A percentile compares a stretch with the other conserved stretches of the same genome.
These are phyloP conservation scores for Ametastegia equiseti DNA, from an alignment of 2,888 invertebrate species.

Conservation along the genomic window DNA sequence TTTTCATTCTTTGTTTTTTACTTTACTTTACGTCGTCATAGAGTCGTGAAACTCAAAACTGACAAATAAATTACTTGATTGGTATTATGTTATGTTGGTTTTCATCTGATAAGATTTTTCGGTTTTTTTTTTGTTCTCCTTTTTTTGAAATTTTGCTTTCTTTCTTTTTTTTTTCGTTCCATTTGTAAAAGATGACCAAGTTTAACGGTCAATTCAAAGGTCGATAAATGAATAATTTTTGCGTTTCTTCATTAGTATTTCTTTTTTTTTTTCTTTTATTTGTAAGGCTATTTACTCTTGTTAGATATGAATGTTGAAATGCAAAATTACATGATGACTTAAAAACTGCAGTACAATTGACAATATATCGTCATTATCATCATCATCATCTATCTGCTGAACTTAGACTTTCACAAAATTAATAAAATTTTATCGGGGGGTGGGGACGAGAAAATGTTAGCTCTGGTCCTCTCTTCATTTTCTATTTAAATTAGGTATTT, in stretches of 20 bases:
- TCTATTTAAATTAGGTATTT: conserved; percentile 17
- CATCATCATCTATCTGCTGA: conserved; percentile 2
- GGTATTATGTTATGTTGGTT: conserved; percentile 41
- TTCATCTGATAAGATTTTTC: conserved; percentile 31
- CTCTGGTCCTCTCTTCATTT: conserved; percentile 1
- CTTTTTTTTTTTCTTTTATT: not conserved
- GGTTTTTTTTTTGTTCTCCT: conserved; percentile 41
- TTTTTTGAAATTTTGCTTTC: not conserved
- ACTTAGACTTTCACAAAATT: conserved; percentile 38
- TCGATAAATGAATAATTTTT: conserved; percentile 44
- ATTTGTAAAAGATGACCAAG: conserved; percentile 10
- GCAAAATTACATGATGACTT: conserved; percentile 36
- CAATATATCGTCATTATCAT: not conserved
- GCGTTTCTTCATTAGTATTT: not conserved
- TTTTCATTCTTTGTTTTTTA: conserved; percentile 51
- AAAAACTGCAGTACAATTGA: conserved; percentile 42
- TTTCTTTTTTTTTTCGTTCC: conserved; percentile 47
- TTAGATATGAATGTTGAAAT: conserved; percentile 36
- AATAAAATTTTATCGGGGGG: not conserved
- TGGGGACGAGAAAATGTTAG: not conserved
- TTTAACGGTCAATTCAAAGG: conserved; percentile 27
- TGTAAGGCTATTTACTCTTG: conserved; percentile 13
- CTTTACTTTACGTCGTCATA: conserved; percentile 60
- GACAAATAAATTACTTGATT: conserved; percentile 49
- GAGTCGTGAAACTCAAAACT: conserved; percentile 51